Base-by-base conservation (phyloP, 2,888 invertebrate genomes). In the Timema podura region DNA sequence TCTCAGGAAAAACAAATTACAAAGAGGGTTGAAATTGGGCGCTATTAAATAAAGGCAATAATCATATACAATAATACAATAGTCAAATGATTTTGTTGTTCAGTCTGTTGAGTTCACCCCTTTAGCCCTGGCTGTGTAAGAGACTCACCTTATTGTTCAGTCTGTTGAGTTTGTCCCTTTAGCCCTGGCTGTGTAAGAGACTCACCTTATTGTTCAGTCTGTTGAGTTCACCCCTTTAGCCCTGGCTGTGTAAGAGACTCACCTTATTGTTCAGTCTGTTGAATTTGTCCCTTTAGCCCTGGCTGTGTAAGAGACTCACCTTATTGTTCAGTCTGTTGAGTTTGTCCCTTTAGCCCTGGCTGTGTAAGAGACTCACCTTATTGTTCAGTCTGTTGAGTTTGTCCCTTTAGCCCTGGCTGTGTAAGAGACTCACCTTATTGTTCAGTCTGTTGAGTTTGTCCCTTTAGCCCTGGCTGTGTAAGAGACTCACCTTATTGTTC, bases 331-430 rank as follows among this genome's bases (percentile, higher is more conserved):
- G 48, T 11, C 13, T n/a, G n/a, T n/a, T n/a, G n/a, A 54, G 5
- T 10, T 2, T 7, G 59, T n/a, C n/a, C 11, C 44, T 59, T 7
- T 54, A 6, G 15, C 57, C 16, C 16, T 54, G 10, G 15, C n/a
- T 54, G n/a, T 16, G n/a, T 16, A 54, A 54, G n/a, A 45, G 48
- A 71, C 71, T 71, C 61, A 71, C 71, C 16, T 48, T n/a, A n/a
- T 68, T 69, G 45, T 54, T 44, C 0, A 68, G 71, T 59, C 70
- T 68, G 44, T 54, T 85, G 74, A 90, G 85, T n/a, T n/a, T n/a
- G n/a, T n/a, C n/a, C n/a, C n/a, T n/a, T n/a, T n/a, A n/a, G n/a
- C n/a, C n/a, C n/a, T n/a, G 54, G 13, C 54, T 54, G 0, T 5
- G 54, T 54, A 48, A 65, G 48, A n/a, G 16, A 65, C 48, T 65